These are phyloP conservation scores for Ephydatia muelleri DNA, from an alignment of 37 sponge, comb jelly and placozoan genomes.

Conservation along the genomic window DNA sequence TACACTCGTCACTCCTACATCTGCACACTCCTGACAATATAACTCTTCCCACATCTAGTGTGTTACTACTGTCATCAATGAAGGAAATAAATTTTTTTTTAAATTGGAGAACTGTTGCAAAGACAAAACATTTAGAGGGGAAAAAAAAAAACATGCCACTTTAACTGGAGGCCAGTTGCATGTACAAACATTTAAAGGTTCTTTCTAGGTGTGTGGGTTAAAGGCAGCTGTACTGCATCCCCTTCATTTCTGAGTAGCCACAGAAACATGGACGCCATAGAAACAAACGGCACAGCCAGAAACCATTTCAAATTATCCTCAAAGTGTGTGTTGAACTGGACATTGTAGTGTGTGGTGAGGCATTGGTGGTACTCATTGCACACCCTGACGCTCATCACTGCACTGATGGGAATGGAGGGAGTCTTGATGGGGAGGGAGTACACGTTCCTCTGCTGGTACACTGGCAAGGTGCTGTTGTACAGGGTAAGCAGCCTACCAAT, in stretches of 20 bases:
- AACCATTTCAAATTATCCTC: constrained; percentile 71
- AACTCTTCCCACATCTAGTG: no score
- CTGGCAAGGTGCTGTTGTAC: background rate
- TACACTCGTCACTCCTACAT: no score
- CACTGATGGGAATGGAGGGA: constrained; percentile 42
- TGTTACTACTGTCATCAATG: no score
- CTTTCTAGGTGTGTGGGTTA: background rate
- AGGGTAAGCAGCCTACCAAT: constrained; percentile 41
- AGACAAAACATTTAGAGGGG: no score
- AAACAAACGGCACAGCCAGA: constrained; percentile 65
- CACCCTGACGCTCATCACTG: constrained; percentile 25
- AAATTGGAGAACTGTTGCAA: no score
- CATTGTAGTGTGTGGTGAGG: background rate
- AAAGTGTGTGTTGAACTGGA: constrained; percentile 67
- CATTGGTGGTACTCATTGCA: constrained; percentile 54
- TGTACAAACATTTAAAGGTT: background rate
- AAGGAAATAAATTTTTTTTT: no score
- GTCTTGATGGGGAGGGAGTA: constrained; percentile 16
- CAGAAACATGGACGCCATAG: constrained; percentile 35
- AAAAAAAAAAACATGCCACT: no score
- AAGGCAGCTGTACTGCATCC: background rate
- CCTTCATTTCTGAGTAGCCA: constrained; percentile 56
- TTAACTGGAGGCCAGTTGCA: no score
- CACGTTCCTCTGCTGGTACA: background rate
- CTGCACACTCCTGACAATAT: no score